phyloP scores from a whole-genome alignment of 2,113 vertebrate genomes.

The Nannobrachium achirus region DNA sequence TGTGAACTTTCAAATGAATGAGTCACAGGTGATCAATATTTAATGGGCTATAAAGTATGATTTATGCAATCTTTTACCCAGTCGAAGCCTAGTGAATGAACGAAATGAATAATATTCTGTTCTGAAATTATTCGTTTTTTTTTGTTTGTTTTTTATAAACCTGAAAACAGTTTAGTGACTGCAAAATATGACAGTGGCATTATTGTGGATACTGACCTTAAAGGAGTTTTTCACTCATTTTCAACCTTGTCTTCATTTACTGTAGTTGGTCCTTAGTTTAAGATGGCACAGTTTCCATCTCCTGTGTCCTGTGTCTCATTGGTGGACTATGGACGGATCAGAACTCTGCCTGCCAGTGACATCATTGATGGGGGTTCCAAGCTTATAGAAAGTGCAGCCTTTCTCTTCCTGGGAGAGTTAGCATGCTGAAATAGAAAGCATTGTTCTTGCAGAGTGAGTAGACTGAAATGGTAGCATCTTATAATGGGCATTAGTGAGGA shows the following conservation, averaged over 20 bases:
- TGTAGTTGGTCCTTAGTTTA: no score
- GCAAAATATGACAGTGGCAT: neutral
- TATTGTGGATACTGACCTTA: neutral
- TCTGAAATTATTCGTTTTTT: neutral
- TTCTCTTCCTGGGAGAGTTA: no score
- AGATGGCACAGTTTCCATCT: no score
- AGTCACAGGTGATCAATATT: conserved; percentile 65
- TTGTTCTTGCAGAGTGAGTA: no score
- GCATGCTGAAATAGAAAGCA: no score
- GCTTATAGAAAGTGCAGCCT: no score
- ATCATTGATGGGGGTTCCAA: no score
- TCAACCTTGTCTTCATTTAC: neutral
- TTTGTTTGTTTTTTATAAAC: conserved; percentile 31
- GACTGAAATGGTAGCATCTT: no score
- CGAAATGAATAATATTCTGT: conserved; percentile 22
- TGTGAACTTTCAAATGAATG: conserved; percentile 61
- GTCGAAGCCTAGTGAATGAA: conserved; percentile 35
- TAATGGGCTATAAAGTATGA: conserved; percentile 61
- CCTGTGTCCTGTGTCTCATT: no score
- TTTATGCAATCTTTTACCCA: conserved; percentile 39
- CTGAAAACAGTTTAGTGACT: conserved; percentile 15
- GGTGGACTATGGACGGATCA: no score
- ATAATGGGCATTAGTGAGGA: no score
- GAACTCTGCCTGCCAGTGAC: no score
- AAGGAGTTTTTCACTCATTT: neutral